These are phyloP conservation scores for Agrenia bidenticulata DNA, from an alignment of 2,888 invertebrate genomes.

Conservation along the genomic window DNA sequence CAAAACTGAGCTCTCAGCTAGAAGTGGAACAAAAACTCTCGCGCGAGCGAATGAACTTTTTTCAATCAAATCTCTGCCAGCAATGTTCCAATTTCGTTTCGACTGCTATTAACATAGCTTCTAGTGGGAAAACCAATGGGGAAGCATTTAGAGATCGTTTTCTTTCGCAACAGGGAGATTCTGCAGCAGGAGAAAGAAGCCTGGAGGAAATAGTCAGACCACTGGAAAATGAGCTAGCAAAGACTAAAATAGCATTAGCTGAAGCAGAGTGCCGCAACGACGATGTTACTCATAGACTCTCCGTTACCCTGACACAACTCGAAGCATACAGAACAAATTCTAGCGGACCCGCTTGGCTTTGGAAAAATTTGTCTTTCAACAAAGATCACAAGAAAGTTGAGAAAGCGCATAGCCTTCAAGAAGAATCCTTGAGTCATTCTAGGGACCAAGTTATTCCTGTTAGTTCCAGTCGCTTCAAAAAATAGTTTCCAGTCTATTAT, in stretches of 20 bases:
- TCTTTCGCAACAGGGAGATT: neutral
- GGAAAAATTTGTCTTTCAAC: constrained; percentile 48
- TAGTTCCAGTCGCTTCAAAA: neutral
- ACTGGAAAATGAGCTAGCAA: constrained; percentile 91
- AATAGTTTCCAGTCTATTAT: too few species aligned
- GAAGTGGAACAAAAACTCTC: constrained; percentile 48
- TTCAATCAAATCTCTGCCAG: constrained; percentile 48
- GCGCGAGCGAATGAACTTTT: constrained; percentile 46
- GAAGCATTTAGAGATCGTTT: constrained; percentile 1
- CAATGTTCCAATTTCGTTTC: constrained; percentile 44
- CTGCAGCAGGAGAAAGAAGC: constrained; percentile 11
- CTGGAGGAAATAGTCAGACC: constrained; percentile 66
- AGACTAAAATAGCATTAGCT: constrained; percentile 94
- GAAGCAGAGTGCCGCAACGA: constrained; percentile 83
- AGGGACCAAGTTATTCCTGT: neutral
- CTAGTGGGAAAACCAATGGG: constrained; percentile 32
- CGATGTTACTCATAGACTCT: constrained; percentile 44
- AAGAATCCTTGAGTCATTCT: neutral
- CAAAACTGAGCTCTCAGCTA: constrained; percentile 61
- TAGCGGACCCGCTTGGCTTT: constrained; percentile 38
- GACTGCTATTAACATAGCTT: constrained; percentile 45
- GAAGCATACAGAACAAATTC: constrained; percentile 35
- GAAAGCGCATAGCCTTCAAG: neutral
- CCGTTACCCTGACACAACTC: constrained; percentile 37
- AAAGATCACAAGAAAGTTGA: constrained; percentile 28